A percentile compares a stretch with the other conserved stretches of the same genome.
These are phyloP conservation scores for Paramisgurnus dabryanus DNA, from an alignment of 2,113 vertebrate genomes.

Conservation along the genomic window DNA sequence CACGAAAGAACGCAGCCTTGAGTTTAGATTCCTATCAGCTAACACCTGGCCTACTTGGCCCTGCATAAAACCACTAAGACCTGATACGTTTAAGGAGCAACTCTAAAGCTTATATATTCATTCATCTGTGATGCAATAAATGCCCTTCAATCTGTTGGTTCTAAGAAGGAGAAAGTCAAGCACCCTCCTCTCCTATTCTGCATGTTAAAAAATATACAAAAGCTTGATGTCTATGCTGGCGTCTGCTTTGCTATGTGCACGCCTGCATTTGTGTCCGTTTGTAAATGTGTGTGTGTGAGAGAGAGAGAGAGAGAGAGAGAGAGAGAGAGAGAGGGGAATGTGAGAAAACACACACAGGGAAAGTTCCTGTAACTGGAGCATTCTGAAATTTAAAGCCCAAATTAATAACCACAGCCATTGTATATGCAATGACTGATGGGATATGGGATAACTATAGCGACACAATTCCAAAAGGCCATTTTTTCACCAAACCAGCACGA, in stretches of 20 bases:
- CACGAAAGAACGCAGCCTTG: constrained; percentile 7
- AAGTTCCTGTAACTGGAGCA: constrained; percentile 37
- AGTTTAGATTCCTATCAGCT: constrained; percentile 29
- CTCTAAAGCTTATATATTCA: constrained; percentile 4
- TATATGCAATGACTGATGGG: constrained; percentile 36
- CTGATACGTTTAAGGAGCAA: constrained; percentile 5
- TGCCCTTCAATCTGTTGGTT: constrained; percentile 4
- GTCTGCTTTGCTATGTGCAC: neutral
- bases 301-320: constrained; percentile 22
- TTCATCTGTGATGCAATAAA: constrained; percentile 27
- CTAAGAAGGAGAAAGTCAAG: neutral
- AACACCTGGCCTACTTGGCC: constrained; percentile 36
- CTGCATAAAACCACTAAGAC: constrained; percentile 23
- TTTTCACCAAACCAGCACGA: constrained; percentile 6
- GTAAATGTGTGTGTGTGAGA: constrained; percentile 5
- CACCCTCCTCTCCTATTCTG: constrained; percentile 3
- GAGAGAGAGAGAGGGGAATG: constrained; percentile 22
- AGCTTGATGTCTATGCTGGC: constrained; percentile 23
- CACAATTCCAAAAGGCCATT: neutral
- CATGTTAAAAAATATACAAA: neutral
- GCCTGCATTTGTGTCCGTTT: constrained; percentile 26
- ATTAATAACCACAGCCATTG: constrained; percentile 41
- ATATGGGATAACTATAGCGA: constrained; percentile 35
- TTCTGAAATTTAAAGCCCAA: constrained; percentile 44
- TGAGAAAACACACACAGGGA: constrained; percentile 16